These are phyloP conservation scores for Semibalanus balanoides DNA, from an alignment of 1,140 invertebrate species.

Conservation along the genomic window DNA sequence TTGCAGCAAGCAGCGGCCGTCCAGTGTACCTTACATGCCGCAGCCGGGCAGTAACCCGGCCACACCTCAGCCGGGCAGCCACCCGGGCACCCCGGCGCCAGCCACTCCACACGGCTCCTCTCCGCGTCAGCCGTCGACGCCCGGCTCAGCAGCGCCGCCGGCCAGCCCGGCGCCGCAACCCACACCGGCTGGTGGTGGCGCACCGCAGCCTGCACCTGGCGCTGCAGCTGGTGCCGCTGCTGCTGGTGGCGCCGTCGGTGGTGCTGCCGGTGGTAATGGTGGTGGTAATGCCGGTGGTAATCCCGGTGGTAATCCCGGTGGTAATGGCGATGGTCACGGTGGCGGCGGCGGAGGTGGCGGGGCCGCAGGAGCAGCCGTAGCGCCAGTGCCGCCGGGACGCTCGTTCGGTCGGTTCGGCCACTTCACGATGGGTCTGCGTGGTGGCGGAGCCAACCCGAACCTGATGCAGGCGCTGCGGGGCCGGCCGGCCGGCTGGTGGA, in stretches of 20 bases:
- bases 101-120: background rate
- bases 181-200: background rate
- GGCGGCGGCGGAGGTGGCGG: background rate
- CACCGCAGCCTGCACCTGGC: background rate
- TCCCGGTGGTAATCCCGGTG: too few relatives aligned
- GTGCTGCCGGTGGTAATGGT: background rate
- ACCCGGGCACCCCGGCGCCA: background rate
- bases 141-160: background rate
- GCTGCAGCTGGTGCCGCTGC: background rate
- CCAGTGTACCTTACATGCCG: constrained; percentile 18
- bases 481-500: background rate
- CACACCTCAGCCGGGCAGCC: constrained; percentile 17
- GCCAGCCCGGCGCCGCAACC: background rate
- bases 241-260: background rate
- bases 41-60: constrained; percentile 20
- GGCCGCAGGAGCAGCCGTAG: background rate
- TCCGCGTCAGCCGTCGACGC: background rate
- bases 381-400: background rate
- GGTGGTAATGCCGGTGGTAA: too few relatives aligned
- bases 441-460: background rate
- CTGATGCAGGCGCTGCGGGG: background rate
- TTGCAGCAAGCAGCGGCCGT: constrained; percentile 10
- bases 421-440: background rate
- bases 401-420: background rate
- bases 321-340: too few relatives aligned